These are phyloP conservation scores for Itoplectis maculator DNA, from an alignment of 2,888 invertebrate species.

Conservation along the genomic window DNA sequence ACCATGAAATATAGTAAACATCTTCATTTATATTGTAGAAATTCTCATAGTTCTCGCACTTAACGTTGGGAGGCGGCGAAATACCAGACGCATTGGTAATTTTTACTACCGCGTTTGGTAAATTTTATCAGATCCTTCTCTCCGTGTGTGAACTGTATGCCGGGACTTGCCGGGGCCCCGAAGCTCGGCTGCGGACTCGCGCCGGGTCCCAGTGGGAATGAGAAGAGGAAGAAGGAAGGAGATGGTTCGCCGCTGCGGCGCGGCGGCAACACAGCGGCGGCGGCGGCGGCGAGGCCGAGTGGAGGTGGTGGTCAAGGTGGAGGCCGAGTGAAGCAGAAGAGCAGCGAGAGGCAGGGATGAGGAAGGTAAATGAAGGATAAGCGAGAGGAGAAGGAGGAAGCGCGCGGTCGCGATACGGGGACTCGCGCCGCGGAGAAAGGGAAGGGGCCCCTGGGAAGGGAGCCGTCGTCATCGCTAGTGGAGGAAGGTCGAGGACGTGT, in stretches of 20 bases:
- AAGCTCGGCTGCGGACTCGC: constrained; percentile 49
- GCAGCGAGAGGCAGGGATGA: constrained; percentile 52
- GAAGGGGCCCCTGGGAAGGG: constrained; percentile 57
- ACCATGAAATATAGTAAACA: no score
- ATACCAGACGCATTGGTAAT: no score
- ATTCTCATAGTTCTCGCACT: no score
- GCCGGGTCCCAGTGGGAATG: constrained; percentile 52
- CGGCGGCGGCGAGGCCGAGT: constrained; percentile 23
- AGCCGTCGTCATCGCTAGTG: constrained; percentile 47
- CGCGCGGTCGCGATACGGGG: constrained; percentile 59
- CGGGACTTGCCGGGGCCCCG: constrained; percentile 2
- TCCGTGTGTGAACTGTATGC: constrained; percentile 16
- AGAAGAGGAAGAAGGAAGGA: constrained; percentile 55
- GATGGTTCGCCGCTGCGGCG: constrained; percentile 58
- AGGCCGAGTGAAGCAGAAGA: constrained; percentile 51
- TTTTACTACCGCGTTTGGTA: no score
- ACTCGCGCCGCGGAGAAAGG: constrained; percentile 45
- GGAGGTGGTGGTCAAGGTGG: constrained; percentile 64
- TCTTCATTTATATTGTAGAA: no score
- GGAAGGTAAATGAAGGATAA: constrained; percentile 69
- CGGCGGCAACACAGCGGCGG: constrained; percentile 32
- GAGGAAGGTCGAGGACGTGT: constrained; percentile 71
- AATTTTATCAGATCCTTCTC: no score
- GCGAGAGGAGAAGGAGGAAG: constrained; percentile 60
- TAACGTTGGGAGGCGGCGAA: no score